Conservation (phyloP, 2,113 vertebrate species). For the Neodontobutis hainanensis region DNA sequence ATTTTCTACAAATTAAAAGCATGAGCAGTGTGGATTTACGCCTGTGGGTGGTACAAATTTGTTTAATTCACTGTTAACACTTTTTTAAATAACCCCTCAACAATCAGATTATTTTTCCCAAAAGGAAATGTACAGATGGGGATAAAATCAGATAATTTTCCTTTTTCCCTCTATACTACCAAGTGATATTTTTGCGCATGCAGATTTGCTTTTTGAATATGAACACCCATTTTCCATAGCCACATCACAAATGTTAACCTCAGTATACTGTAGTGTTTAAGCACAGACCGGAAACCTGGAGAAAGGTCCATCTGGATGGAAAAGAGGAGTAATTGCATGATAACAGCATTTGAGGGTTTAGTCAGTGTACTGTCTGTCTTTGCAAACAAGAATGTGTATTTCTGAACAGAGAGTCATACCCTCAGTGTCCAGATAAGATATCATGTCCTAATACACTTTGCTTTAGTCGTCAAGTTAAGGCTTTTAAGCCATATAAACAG, state of each 20-base stretch:
- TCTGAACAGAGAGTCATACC: constrained; percentile 59
- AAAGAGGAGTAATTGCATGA: constrained; percentile 65
- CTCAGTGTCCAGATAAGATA: constrained; percentile 63
- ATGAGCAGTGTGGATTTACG: constrained; percentile 25
- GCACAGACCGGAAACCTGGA: constrained; percentile 52
- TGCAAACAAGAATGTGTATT: constrained; percentile 40
- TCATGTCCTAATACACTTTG: constrained; percentile 36
- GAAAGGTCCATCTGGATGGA: constrained; percentile 65
- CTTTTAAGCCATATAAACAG: not conserved
- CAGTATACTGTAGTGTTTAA: constrained; percentile 37
- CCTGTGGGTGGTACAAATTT: constrained; percentile 43
- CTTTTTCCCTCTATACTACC: not conserved
- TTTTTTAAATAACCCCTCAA: constrained; percentile 55
- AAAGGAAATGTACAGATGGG: constrained; percentile 28
- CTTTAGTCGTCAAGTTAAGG: constrained; percentile 30
- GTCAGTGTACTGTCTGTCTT: constrained; percentile 29
- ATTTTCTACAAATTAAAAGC: constrained; percentile 64
- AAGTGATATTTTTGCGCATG: constrained; percentile 14
- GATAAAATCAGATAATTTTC: constrained; percentile 13
- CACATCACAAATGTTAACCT: constrained; percentile 37
- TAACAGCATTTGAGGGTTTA: constrained; percentile 50
- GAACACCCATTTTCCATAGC: constrained; percentile 55
- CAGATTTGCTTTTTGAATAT: constrained; percentile 34
- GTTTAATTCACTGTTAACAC: constrained; percentile 37
- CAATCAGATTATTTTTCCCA: constrained; percentile 39